Evolutionary conservation across 2,113 vertebrate species (phyloP).

Genomic region (Coturnix japonica): DNA sequence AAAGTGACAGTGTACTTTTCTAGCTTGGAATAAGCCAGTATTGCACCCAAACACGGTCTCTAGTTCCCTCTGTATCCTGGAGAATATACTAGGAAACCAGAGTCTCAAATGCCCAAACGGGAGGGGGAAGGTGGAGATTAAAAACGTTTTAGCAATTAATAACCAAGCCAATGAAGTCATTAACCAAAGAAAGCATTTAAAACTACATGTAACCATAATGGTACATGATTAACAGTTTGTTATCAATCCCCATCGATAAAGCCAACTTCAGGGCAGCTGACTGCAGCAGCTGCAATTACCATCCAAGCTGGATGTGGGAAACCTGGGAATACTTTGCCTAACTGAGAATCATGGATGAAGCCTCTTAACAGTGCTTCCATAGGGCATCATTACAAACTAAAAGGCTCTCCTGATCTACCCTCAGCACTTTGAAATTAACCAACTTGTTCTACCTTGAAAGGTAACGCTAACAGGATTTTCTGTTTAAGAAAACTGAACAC

Average conservation of each 20-base stretch:
- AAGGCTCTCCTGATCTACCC: not conserved
- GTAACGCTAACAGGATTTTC: not conserved
- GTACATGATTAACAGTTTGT: slow-evolving; percentile 34
- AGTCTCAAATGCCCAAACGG: slow-evolving; percentile 74
- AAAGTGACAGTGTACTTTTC: slow-evolving; percentile 94
- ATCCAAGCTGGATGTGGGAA: not conserved
- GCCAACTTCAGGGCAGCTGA: not conserved
- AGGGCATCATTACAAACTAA: not conserved
- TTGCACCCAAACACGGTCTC: slow-evolving; percentile 88
- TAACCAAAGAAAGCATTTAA: slow-evolving; percentile 32
- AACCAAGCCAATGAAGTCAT: slow-evolving; percentile 57
- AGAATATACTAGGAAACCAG: slow-evolving; percentile 76
- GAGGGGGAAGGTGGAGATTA: slow-evolving; percentile 40
- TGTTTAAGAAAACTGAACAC: not conserved
- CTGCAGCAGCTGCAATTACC: not conserved
- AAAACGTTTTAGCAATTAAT: slow-evolving; percentile 62
- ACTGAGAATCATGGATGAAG: not conserved
- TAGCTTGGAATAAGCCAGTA: slow-evolving; percentile 88
- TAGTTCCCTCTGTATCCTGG: slow-evolving; percentile 81
- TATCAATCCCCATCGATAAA: slow-evolving; percentile 12
- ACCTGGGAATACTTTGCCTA: not conserved
- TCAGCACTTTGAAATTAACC: not conserved
- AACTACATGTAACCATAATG: slow-evolving; percentile 26
- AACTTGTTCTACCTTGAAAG: not conserved
- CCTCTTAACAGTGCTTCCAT: not conserved